Evolutionary conservation across 2,113 vertebrate species (phyloP).

Genomic region (Phyllostomus discolor): DNA sequence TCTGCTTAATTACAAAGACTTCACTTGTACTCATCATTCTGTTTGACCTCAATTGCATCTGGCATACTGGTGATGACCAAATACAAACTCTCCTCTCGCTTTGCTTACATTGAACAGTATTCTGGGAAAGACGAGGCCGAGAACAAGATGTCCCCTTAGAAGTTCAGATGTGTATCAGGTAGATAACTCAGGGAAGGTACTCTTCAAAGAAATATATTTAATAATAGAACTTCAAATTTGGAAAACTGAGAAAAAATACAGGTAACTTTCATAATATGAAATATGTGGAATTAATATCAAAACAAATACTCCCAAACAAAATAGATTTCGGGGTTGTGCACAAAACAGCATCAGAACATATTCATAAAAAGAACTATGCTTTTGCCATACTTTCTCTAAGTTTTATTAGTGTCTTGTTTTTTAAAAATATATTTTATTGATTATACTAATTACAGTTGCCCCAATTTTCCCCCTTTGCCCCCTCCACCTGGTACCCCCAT

Average conservation of each 20-base stretch:
- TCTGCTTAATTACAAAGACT: conserved; percentile 48
- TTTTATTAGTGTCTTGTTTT: too few relatives aligned
- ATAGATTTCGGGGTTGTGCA: background rate
- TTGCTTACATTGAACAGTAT: background rate
- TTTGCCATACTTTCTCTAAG: too few relatives aligned
- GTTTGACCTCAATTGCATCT: conserved; percentile 24
- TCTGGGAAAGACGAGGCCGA: background rate
- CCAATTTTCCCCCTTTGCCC: too few relatives aligned
- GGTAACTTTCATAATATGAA: background rate
- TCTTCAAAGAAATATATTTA: conserved; percentile 17
- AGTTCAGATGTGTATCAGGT: background rate
- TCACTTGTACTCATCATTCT: background rate
- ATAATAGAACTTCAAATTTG: background rate
- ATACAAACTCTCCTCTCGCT: background rate
- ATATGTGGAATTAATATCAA: background rate
- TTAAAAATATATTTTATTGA: too few relatives aligned
- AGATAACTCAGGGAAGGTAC: background rate
- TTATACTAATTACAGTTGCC: too few relatives aligned
- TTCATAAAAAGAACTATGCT: background rate
- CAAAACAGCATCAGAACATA: background rate
- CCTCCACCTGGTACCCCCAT: too few relatives aligned
- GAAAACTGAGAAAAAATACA: background rate
- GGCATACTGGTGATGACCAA: background rate
- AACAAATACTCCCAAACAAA: background rate
- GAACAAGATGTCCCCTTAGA: background rate